Conservation (phyloP, 2,797 vertebrate genomes). For the Natrix natrix region DNA sequence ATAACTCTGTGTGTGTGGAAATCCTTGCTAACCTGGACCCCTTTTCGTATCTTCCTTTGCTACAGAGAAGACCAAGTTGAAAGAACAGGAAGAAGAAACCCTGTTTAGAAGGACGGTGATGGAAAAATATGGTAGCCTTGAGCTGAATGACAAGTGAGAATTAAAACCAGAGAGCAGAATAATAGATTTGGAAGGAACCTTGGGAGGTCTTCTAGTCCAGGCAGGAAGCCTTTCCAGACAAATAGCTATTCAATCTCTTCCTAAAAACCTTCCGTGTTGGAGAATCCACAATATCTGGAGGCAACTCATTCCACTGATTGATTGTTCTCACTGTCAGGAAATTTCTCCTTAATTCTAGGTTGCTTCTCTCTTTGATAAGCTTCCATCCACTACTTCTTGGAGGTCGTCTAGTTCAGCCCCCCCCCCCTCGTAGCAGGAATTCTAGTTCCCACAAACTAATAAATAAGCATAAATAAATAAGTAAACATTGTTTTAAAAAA, state of each 20-base stretch:
- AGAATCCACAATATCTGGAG: background rate
- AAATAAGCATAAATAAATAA: background rate
- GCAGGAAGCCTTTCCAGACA: background rate
- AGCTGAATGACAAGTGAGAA: background rate
- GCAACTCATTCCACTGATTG: background rate
- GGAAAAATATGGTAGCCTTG: constrained; percentile 3
- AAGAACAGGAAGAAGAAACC: background rate
- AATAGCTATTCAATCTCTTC: background rate
- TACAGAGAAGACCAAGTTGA: background rate
- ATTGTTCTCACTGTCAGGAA: background rate
- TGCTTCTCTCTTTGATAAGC: background rate
- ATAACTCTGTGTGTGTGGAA: too few relatives aligned
- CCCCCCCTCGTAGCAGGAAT: background rate
- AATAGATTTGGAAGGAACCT: background rate
- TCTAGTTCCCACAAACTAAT: background rate
- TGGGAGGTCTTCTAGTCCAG: background rate
- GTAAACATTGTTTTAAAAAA: background rate
- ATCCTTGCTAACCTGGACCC: background rate
- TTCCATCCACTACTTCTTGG: background rate
- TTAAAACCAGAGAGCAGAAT: too few relatives aligned
- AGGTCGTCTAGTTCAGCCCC: too few relatives aligned
- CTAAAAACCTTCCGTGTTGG: background rate
- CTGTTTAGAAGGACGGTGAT: background rate
- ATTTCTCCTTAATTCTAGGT: background rate
- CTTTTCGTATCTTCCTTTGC: background rate